Evolutionary conservation across 2,888 invertebrate species (phyloP), one percentile per base, ranked within the genome.

Genomic region (Agelastica alni): DNA sequence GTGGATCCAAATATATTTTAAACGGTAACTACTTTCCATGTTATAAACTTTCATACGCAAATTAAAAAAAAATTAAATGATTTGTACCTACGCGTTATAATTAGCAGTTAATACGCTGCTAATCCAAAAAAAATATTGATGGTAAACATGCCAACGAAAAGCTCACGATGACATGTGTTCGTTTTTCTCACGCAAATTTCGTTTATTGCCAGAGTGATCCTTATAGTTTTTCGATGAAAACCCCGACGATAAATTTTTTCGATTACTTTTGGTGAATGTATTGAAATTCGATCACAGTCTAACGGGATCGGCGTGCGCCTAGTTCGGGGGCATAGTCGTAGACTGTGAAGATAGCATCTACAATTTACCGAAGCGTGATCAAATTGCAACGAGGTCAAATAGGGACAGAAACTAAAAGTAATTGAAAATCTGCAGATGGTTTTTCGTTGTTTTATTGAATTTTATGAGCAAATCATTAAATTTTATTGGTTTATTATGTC

Each of bases 401-500:
- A 52, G 54, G 56, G 54, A 57, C 12, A 36, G 44, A 22, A 9
- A 42, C 13, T 28, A 31, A 52, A 42, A 48, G 60, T 58, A 61
- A 58, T 58, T 58, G 53, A 56, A 60, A 56, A 64, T 58, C 56
- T 59, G 62, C 68, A 67, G 65, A 66, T 65, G 66, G 60, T 66
- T 64, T 64, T n/a, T n/a, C 62, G 66, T 64, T 67, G 67, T 66
- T 64, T 68, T 59, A 64, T 65, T 62, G 62, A 62, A 60, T 67
- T 68, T 69, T 69, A 69, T 62, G 66, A 59, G 51, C 51, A 53
- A 63, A 64, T 61, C 67, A 64, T 69, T 68, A 69, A 69, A 64
- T 68, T 69, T 69, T 69, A 69, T 68, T 65, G 43, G 62, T 69
- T 69, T 69, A 67, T 67, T 65, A 65, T 65, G 63, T 63, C 61